A percentile compares a stretch with the other conserved stretches of the same genome.
These are phyloP conservation scores for Formicarius rufipectus DNA, from an alignment of 2,113 vertebrate species.

Conservation along the genomic window DNA sequence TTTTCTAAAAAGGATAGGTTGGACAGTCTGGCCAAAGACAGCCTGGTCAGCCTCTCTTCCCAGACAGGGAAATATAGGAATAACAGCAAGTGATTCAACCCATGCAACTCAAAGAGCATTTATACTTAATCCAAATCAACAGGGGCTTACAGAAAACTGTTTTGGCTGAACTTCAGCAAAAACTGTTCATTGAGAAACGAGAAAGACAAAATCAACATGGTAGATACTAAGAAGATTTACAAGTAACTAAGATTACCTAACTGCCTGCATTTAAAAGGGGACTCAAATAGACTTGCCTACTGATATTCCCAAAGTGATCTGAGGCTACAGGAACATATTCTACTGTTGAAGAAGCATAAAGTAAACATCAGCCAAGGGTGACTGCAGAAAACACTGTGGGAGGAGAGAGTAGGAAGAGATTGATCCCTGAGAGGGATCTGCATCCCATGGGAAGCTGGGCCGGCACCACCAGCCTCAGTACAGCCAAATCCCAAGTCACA, in stretches of 20 bases:
- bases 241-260: not conserved
- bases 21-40: not conserved
- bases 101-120: not conserved
- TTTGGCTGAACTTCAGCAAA: not conserved
- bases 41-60: not conserved
- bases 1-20: slow-evolving; percentile 20
- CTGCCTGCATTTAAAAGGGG: not conserved
- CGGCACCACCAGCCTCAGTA: not conserved
- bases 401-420: not conserved
- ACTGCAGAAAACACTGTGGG: not conserved
- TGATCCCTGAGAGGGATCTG: no score
- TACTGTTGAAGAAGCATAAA: not conserved
- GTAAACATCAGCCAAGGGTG: not conserved
- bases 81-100: not conserved
- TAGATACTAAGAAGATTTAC: not conserved
- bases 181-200: not conserved
- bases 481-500: not conserved
- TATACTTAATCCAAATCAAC: not conserved
- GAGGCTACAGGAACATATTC: not conserved
- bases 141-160: not conserved
- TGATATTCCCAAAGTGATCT: not conserved
- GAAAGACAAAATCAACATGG: not conserved
- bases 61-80: not conserved
- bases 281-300: not conserved
- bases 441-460: not conserved